Conservation (phyloP, 2,888 invertebrate species). For the Thereva unica region DNA sequence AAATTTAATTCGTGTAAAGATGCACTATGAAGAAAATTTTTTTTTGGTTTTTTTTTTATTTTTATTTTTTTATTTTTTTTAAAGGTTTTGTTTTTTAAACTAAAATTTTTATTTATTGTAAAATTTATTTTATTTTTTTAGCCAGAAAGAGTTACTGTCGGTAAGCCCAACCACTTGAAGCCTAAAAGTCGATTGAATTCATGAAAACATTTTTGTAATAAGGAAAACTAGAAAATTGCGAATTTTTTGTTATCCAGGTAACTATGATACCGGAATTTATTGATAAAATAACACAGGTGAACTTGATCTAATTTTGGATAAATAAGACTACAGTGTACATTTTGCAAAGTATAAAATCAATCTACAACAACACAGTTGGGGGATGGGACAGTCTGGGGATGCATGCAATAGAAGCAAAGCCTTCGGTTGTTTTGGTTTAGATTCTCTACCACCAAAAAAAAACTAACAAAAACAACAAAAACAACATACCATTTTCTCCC, state of each 20-base stretch:
- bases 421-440: background rate
- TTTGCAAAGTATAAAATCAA: background rate
- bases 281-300: conserved; percentile 23
- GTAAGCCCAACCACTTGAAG: conserved; percentile 19
- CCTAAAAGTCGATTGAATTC: conserved; percentile 21
- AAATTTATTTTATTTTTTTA: background rate
- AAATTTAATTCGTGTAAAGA: too few species aligned
- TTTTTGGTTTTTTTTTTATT: conserved; percentile 1
- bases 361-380: conserved; percentile 1
- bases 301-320: conserved; percentile 34
- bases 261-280: background rate
- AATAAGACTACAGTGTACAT: background rate
- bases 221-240: conserved; percentile 18
- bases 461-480: background rate
- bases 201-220: conserved; percentile 1
- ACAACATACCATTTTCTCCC: too few species aligned
- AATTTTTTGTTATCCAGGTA: conserved; percentile 14
- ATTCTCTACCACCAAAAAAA: background rate
- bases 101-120: background rate
- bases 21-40: background rate
- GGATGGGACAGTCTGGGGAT: background rate
- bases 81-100: background rate
- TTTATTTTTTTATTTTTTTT: conserved; percentile 8
- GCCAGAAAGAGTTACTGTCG: background rate
- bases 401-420: too few species aligned